Conservation (phyloP, 2,888 invertebrate genomes). For the Diarsia mendica region DNA sequence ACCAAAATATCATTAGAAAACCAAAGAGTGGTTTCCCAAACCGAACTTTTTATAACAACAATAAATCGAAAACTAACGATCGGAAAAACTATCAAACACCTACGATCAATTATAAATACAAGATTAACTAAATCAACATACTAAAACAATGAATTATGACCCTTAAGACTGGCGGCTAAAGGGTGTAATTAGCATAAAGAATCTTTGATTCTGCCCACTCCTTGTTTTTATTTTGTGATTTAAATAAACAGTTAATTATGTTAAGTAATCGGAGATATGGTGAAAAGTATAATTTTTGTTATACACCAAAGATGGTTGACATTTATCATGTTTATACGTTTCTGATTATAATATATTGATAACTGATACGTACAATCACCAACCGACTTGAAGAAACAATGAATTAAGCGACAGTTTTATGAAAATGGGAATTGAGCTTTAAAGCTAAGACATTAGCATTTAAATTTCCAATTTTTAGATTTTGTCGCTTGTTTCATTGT, state of each 20-base stretch:
- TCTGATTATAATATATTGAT: constrained; percentile 55
- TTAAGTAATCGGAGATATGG: constrained; percentile 68
- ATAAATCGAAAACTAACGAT: constrained; percentile 63
- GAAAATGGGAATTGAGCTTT: constrained; percentile 1
- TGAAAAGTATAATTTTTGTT: constrained; percentile 52
- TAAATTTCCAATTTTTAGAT: not conserved
- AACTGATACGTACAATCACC: constrained; percentile 33
- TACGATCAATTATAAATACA: constrained; percentile 65
- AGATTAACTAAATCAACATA: constrained; percentile 63
- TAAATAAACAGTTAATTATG: constrained; percentile 86
- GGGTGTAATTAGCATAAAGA: constrained; percentile 72
- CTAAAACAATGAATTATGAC: constrained; percentile 70
- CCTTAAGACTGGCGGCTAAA: constrained; percentile 66
- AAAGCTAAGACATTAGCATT: not conserved
- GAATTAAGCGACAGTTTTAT: not conserved
- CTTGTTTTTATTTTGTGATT: constrained; percentile 78
- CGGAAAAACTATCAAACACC: constrained; percentile 61
- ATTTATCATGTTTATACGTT: constrained; percentile 47
- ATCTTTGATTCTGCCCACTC: constrained; percentile 73
- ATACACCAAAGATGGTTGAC: constrained; percentile 35
- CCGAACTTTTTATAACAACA: constrained; percentile 44
- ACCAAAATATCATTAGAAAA: constrained; percentile 22
- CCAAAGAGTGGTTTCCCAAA: constrained; percentile 19
- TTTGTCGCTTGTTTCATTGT: not conserved
- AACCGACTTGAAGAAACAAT: not conserved